These are phyloP conservation scores for Pristionchus pacificus DNA, from an alignment of 1,140 invertebrate genomes.

Conservation along the genomic window DNA sequence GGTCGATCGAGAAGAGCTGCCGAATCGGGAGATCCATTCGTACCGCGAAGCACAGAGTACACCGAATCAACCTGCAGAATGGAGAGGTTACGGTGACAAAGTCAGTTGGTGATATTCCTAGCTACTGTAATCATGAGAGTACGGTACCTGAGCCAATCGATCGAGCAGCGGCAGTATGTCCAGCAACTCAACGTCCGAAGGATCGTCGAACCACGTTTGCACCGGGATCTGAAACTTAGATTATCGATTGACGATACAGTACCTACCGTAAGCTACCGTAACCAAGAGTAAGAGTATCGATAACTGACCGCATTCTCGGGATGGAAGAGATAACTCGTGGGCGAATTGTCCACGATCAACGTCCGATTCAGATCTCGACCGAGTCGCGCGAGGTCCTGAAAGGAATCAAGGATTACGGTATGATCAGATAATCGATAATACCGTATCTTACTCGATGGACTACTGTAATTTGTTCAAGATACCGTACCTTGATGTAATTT, in stretches of 20 bases:
- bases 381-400: constrained; percentile 84
- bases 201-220: constrained; percentile 94
- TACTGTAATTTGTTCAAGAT: constrained; percentile 13
- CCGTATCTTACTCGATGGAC: constrained; percentile 9
- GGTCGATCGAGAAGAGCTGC: background rate
- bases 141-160: constrained; percentile 72
- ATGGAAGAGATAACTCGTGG: constrained; percentile 99
- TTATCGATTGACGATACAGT: no score
- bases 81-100: background rate
- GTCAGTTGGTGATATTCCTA: no score
- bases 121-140: background rate
- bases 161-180: constrained; percentile 93
- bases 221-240: constrained; percentile 78
- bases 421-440: background rate
- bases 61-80: background rate
- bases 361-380: constrained; percentile 92
- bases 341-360: constrained; percentile 98
- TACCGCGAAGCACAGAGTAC: background rate
- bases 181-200: constrained; percentile 85
- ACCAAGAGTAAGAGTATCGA: constrained; percentile 12
- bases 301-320: constrained; percentile 92
- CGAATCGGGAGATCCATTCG: background rate
- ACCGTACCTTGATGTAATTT: constrained; percentile 88
- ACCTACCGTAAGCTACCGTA: constrained; percentile 2
- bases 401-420: constrained; percentile 29